Evolutionary conservation across 2,113 vertebrate genomes (phyloP).

Genomic region (Xenopus tropicalis): UCB_Xtro_10.0 CM004450.2:65190001-65190500

Average conservation of each 20-base stretch:
- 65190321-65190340: conserved; percentile 46
- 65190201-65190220: conserved; percentile 50
- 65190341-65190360: too few species aligned
- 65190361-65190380: too few species aligned
- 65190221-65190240: conserved; percentile 70
- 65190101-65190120: conserved; percentile 31
- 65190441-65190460: too few species aligned
- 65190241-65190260: conserved; percentile 74
- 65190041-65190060: not conserved
- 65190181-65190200: conserved; percentile 48
- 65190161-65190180: conserved; percentile 74
- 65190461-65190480: too few species aligned
- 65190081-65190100: conserved; percentile 34
- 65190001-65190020: conserved; percentile 42
- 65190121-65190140: conserved; percentile 32
- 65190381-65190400: too few species aligned
- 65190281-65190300: conserved; percentile 87
- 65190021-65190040: conserved; percentile 18
- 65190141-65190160: conserved; percentile 54
- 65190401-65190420: too few species aligned
- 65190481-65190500: too few species aligned
- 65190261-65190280: conserved; percentile 80
- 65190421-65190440: too few species aligned
- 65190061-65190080: conserved; percentile 36
- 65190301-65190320: conserved; percentile 86